phyloP scores from a whole-genome alignment of 2,797 vertebrate genomes.

The Peromyscus attwateri region DNA sequence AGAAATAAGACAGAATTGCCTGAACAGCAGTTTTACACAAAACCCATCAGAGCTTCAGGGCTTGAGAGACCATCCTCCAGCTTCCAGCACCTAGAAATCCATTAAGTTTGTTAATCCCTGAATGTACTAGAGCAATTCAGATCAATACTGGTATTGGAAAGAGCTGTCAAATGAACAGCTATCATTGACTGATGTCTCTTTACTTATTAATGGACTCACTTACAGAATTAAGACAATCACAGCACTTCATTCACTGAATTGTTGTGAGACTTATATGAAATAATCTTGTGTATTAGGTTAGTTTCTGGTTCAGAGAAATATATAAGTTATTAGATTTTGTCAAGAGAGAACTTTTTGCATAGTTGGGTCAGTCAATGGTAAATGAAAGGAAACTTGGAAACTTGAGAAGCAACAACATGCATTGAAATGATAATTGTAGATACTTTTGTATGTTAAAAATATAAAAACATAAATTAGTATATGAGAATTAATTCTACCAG shows the following conservation, averaged over 20 bases:
- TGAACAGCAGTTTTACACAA: slow-evolving; percentile 13
- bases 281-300: background rate
- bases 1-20: slow-evolving; percentile 72
- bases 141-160: background rate
- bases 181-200: background rate
- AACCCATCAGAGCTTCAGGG: background rate
- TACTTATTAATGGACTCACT: background rate
- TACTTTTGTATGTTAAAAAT: slow-evolving; percentile 53
- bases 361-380: background rate
- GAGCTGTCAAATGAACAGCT: slow-evolving; percentile 16
- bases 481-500: slow-evolving; percentile 49
- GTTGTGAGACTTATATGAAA: slow-evolving; percentile 38
- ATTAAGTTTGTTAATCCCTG: slow-evolving; percentile 50
- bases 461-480: slow-evolving; percentile 27
- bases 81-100: slow-evolving; percentile 31
- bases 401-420: background rate
- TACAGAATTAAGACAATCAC: background rate
- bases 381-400: slow-evolving; percentile 58
- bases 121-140: background rate
- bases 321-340: background rate
- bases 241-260: background rate
- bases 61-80: background rate
- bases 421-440: slow-evolving; percentile 3
- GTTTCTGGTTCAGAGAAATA: background rate
- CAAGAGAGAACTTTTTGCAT: slow-evolving; percentile 40